These are phyloP conservation scores for Apamea monoglypha DNA, from an alignment of 2,888 invertebrate genomes.

Conservation along the genomic window DNA sequence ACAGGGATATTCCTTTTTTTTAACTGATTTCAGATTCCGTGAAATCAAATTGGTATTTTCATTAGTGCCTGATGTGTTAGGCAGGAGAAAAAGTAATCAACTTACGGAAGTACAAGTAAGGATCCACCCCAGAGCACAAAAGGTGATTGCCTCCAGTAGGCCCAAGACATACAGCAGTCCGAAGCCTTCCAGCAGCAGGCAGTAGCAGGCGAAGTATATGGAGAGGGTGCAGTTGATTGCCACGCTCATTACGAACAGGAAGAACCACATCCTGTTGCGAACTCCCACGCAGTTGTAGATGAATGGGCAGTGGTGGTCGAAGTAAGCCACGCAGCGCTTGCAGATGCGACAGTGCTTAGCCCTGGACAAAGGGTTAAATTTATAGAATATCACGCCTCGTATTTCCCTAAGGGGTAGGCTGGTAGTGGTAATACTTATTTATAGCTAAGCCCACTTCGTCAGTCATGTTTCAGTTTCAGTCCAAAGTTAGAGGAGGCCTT, in stretches of 20 bases:
- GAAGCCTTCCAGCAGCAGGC: constrained; percentile 95
- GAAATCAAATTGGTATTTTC: not conserved
- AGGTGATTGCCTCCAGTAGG: constrained; percentile 94
- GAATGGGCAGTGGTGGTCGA: constrained; percentile 98
- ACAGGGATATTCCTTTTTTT: not conserved
- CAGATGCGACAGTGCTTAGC: constrained; percentile 98
- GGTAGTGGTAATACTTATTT: not conserved
- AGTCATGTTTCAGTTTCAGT: no score
- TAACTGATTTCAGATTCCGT: not conserved
- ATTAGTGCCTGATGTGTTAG: no score
- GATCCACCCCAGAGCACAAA: constrained; percentile 96
- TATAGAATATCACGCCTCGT: not conserved
- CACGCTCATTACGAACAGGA: constrained; percentile 96
- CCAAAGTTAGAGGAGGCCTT: not conserved
- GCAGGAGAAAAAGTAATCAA: constrained; percentile 21
- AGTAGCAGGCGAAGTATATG: constrained; percentile 96
- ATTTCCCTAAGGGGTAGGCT: not conserved
- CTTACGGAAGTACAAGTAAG: constrained; percentile 96
- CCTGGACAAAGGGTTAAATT: constrained; percentile 67
- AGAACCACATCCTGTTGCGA: constrained; percentile 98
- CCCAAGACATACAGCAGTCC: constrained; percentile 96
- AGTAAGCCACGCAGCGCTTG: constrained; percentile 96
- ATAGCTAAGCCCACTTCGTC: not conserved
- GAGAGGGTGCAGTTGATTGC: constrained; percentile 97
- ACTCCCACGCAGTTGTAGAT: constrained; percentile 98